Percentiles rank a stretch among this genome's conserved stretches.
Conservation (phyloP, 2,113 vertebrate genomes). For the Donacobius atricapilla region DNA sequence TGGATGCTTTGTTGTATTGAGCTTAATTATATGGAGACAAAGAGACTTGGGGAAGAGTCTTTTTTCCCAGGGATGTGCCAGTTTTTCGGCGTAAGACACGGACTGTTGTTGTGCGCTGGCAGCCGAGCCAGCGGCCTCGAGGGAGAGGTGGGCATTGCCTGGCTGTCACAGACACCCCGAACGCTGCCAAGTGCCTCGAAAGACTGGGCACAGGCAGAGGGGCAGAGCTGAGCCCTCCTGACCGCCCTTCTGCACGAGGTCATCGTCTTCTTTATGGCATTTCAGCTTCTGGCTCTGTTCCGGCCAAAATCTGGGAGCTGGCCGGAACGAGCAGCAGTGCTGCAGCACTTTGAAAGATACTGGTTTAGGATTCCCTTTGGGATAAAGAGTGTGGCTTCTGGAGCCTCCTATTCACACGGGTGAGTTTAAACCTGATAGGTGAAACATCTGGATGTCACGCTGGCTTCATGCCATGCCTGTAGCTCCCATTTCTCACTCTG, state of each 20-base stretch:
- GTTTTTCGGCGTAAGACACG: background rate
- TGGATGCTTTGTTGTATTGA: constrained; percentile 4
- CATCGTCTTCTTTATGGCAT: background rate
- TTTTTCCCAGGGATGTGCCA: constrained; percentile 26
- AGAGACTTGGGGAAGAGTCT: background rate
- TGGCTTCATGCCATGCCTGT: background rate
- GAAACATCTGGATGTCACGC: background rate
- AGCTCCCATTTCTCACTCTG: background rate
- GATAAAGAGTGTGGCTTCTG: background rate
- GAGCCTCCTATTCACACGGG: background rate
- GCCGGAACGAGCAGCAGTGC: background rate
- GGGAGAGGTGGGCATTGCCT: background rate
- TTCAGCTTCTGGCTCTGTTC: background rate
- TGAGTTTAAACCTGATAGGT: background rate
- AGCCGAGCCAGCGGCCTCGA: background rate
- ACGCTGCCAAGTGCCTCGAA: background rate
- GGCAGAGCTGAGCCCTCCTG: background rate
- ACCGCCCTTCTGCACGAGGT: background rate
- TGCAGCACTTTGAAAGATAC: background rate
- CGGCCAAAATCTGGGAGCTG: background rate
- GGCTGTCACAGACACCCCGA: background rate
- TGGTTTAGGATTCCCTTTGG: background rate
- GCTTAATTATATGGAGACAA: constrained; percentile 50
- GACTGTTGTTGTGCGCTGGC: background rate
- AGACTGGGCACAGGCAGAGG: background rate